These are phyloP conservation scores for Latrodectus geometricus DNA, from an alignment of 1,140 invertebrate genomes.

Conservation along the genomic window DNA sequence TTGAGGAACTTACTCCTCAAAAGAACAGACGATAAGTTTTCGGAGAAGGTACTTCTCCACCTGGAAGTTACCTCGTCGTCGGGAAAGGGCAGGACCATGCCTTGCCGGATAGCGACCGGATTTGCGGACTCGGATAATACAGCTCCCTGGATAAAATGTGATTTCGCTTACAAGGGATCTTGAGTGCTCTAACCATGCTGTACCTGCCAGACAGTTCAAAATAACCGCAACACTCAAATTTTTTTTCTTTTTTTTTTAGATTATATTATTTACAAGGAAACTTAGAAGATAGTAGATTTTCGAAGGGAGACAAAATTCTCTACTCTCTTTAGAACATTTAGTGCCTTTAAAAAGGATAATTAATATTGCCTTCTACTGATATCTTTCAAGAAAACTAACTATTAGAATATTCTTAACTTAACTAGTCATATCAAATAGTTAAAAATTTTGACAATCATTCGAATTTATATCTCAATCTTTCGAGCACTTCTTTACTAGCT, in stretches of 20 bases:
- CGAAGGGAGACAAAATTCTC: background rate
- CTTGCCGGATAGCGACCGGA: background rate
- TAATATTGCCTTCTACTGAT: background rate
- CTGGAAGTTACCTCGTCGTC: background rate
- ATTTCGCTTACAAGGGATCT: slow-evolving; percentile 43
- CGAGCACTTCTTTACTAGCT: background rate
- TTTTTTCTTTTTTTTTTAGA: slow-evolving; percentile 7
- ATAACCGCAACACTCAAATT: background rate
- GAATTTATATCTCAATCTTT: background rate
- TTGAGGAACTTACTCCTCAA: background rate
- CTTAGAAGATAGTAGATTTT: background rate
- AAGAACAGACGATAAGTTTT: slow-evolving; percentile 20
- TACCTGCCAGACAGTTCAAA: slow-evolving; percentile 4
- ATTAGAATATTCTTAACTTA: background rate
- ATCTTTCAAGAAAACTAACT: slow-evolving; percentile 9
- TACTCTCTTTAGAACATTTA: background rate
- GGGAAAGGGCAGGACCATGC: slow-evolving; percentile 9
- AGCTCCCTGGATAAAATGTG: slow-evolving; percentile 10
- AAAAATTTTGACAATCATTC: slow-evolving; percentile 11
- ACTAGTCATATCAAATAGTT: slow-evolving; percentile 31
- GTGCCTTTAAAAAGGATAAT: background rate
- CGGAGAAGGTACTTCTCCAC: background rate
- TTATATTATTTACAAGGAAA: background rate
- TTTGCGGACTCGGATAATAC: background rate
- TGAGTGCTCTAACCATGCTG: slow-evolving; percentile 11